Conservation (phyloP, 2,797 vertebrate genomes). For the Phataginus tricuspis region DNA sequence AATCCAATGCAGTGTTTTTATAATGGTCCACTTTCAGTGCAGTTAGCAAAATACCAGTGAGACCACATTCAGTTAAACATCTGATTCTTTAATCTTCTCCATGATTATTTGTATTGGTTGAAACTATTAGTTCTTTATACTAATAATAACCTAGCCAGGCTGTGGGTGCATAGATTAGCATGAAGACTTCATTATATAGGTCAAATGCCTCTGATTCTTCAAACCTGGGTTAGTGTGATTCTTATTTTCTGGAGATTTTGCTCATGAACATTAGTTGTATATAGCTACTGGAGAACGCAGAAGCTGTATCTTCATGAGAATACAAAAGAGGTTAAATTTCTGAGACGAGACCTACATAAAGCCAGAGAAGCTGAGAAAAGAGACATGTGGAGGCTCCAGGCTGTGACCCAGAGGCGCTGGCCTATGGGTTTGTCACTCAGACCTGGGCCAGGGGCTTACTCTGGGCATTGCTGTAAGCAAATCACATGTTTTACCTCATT, state of each 20-base stretch:
- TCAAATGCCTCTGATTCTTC: conserved; percentile 65
- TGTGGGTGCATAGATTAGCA: conserved; percentile 9
- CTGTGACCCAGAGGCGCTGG: conserved; percentile 91
- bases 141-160: neutral
- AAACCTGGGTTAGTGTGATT: conserved; percentile 52
- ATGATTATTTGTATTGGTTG: neutral
- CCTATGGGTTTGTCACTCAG: conserved; percentile 84
- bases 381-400: conserved; percentile 93
- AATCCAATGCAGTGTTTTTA: neutral
- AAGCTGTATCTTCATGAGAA: conserved; percentile 49
- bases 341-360: conserved; percentile 94
- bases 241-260: conserved; percentile 75
- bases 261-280: neutral
- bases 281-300: conserved; percentile 35
- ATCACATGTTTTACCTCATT: neutral
- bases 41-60: conserved; percentile 1
- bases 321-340: conserved; percentile 91
- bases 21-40: neutral
- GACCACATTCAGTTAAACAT: neutral
- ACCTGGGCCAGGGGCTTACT: neutral
- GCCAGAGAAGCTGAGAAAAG: conserved; percentile 93
- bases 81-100: neutral
- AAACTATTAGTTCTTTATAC: neutral
- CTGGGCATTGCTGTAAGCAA: neutral
- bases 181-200: conserved; percentile 14